Evolutionary conservation across 2,888 invertebrate species (phyloP), one percentile per base, ranked within the genome.

Genomic region (Anticlea derivata): DNA sequence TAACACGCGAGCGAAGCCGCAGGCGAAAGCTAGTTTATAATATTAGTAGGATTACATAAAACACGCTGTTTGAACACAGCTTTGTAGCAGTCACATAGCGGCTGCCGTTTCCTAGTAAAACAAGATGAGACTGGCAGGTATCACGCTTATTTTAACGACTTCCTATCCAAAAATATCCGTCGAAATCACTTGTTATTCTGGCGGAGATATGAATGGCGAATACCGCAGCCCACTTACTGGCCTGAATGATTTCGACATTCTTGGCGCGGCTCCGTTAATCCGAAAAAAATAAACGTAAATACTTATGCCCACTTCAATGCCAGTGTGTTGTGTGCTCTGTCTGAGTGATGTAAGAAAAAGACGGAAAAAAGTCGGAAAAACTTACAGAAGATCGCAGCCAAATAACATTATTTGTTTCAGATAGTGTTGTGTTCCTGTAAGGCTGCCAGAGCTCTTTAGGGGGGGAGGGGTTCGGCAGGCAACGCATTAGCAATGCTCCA

Each of bases 201-300:
- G 68, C 77, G 69, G 61, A 67, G 63, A 86, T 86, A 88, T 90
- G 89, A 90, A 90, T 90, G 90, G 89, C 81, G 70, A 83, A 89
- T 89, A 81, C 87, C 84, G 80, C 86, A 77, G 73, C 86, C 88
- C 86, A 88, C 89, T 86, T 84, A 83, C 86, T 82, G 86, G 80
- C 81, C 90, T 90, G 88, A 90, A 90, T 90, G 90, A 86, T 89
- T 87, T 89, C 88, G 76, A 89, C 86, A 89, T 89, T 89, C 89
- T 88, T 90, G 90, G 89, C 90, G 80, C 80, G 68, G 80, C 75
- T 85, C 82, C 86, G 87, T 86, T 88, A 80, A 86, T 85, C 83
- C 66, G 75, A 73, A 78, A 79, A 86, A 86, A 84, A 17, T 87
- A 87, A 86, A 69, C 80, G 87, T 87, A 26, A 30, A 43, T 27